phyloP scores from a whole-genome alignment of 2,888 invertebrate genomes.

The Drosophila putrida region DNA sequence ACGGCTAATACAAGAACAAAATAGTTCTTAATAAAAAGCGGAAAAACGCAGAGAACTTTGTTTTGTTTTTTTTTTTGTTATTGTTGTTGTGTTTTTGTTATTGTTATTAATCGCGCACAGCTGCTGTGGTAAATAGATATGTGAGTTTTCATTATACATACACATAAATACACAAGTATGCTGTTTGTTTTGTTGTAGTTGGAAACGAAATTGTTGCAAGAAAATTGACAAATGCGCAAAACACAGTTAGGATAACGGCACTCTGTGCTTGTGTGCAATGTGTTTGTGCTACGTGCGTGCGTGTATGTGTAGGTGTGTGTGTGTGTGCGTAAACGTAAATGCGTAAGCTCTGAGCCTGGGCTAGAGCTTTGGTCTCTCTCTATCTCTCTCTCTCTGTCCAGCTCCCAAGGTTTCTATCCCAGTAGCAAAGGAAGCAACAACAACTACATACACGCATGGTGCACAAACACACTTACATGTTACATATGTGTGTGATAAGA shows the following conservation, averaged over 20 bases:
- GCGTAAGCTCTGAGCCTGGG: conserved; percentile 68
- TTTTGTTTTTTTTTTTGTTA: conserved; percentile 47
- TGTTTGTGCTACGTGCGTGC: neutral
- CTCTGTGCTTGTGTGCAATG: conserved; percentile 14
- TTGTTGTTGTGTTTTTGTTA: conserved; percentile 32
- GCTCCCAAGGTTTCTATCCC: conserved; percentile 47
- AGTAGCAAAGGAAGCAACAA: conserved; percentile 16
- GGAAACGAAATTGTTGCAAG: conserved; percentile 40
- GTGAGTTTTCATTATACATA: conserved; percentile 41
- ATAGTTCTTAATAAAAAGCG: conserved; percentile 39
- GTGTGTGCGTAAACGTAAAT: conserved; percentile 66
- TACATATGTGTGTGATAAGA: conserved; percentile 33
- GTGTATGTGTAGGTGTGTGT: conserved; percentile 15
- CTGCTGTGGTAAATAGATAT: conserved; percentile 54
- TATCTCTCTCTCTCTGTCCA: conserved; percentile 8
- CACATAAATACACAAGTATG: neutral
- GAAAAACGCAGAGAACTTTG: conserved; percentile 33
- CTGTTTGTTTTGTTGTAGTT: conserved; percentile 29
- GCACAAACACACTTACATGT: conserved; percentile 28
- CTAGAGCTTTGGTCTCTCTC: conserved; percentile 44
- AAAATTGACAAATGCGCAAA: conserved; percentile 57
- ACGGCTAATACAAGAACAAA: conserved; percentile 30
- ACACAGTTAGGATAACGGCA: conserved; percentile 45
- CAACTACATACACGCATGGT: conserved; percentile 19
- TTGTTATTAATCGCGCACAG: conserved; percentile 63